Conservation (phyloP, 2,113 vertebrate genomes). For the Sula dactylatra region DNA sequence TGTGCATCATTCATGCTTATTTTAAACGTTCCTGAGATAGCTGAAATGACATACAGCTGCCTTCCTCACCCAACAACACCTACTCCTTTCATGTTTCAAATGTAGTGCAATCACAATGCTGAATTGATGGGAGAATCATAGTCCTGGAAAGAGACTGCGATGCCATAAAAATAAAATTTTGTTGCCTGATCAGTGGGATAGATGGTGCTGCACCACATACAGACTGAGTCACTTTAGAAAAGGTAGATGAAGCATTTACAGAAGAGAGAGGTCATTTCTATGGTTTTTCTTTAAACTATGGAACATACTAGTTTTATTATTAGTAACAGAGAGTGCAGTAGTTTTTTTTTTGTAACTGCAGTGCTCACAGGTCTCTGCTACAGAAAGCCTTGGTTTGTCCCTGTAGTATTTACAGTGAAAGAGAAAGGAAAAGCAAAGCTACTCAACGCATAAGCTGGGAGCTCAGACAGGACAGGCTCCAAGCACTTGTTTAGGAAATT, state of each 20-base stretch:
- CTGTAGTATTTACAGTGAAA: background rate
- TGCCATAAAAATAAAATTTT: background rate
- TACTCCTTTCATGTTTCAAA: background rate
- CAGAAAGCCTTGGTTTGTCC: background rate
- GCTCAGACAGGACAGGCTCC: background rate
- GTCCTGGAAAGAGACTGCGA: background rate
- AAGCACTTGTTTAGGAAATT: background rate
- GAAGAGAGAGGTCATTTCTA: background rate
- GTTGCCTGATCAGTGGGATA: background rate
- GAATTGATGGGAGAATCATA: background rate
- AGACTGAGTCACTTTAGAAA: background rate
- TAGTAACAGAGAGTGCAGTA: background rate
- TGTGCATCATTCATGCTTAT: background rate
- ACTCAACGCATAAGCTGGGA: background rate
- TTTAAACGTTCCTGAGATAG: background rate
- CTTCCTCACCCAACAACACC: background rate
- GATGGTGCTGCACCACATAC: background rate
- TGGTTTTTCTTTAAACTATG: background rate
- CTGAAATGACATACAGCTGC: background rate
- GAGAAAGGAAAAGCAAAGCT: background rate
- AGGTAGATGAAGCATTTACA: background rate
- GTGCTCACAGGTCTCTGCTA: background rate
- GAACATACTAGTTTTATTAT: background rate
- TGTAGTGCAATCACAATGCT: background rate
- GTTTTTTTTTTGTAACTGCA: background rate